Base-by-base conservation (phyloP, 2,888 invertebrate species). In the Ferrisia virgata region DNA sequence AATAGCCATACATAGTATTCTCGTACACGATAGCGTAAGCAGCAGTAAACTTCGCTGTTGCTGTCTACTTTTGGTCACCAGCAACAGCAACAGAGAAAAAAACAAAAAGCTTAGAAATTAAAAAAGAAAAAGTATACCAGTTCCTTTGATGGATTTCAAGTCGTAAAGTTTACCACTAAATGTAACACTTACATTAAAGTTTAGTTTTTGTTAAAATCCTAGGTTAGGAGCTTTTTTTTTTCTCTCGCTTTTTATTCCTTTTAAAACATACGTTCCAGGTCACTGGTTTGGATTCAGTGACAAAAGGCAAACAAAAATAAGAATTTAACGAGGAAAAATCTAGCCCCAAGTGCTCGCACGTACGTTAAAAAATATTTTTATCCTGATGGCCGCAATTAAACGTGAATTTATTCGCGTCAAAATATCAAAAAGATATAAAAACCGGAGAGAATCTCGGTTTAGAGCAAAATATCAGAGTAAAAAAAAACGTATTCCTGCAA, bases 401-500 rank as follows among this genome's bases (percentile, higher is more conserved):
- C 58, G 58, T 58, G 58, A 58, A 58, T 58, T 58, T 58, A 58
- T 58, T 58, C 25, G 58, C 58, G 58, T 64, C 58, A 64, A 64
- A 64, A 64, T 64, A 64, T 64, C 58, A 64, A 79, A 79, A 79
- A 79, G 11, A 79, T 33, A 76, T 36, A 39, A 76, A 76, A 76
- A 76, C 76, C n/a, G 39, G 18, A 5, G 0, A 25, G 2, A 39
- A 79, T 43, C 47, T 40, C n/a, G 22, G 39, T 43, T 8, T 22
- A 18, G 13, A 0, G 0, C 28, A 9, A 15, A 25, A 79, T 15
- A 31, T 3, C 18, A 22, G 0, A 58, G 3, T n/a, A 4, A 2
- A n/a, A 15, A 5, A 72, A 72, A 69, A 31, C 15, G n/a, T 47
- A 13, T 13, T 40, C 40, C 40, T 2, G 8, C 8, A 53, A n/a